Evolutionary conservation across 2,113 vertebrate species (phyloP).

Genomic region (Petroica traversi): DNA sequence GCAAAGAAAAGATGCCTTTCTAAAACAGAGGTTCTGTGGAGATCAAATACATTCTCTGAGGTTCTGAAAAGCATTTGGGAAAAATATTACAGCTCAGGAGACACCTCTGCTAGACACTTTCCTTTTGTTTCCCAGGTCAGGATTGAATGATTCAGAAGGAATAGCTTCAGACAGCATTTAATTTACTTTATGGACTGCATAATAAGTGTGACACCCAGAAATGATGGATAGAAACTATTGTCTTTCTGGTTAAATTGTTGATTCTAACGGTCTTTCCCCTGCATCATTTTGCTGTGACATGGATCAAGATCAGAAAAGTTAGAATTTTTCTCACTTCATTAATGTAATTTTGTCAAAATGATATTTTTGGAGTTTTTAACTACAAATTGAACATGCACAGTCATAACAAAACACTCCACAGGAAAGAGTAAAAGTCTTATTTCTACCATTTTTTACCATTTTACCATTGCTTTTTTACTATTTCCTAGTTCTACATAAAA

Average conservation of each 20-base stretch:
- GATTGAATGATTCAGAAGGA: neutral
- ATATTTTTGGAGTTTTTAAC: neutral
- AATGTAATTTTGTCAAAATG: neutral
- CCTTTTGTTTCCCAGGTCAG: neutral
- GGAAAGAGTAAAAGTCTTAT: neutral
- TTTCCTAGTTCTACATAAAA: neutral
- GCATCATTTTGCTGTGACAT: neutral
- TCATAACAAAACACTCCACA: neutral
- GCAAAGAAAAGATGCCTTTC: neutral
- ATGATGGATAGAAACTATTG: neutral
- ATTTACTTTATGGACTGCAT: neutral
- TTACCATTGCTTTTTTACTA: neutral
- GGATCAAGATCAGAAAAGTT: neutral
- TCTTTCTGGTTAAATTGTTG: neutral
- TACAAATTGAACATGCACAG: neutral
- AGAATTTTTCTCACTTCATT: neutral
- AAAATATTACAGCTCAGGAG: neutral
- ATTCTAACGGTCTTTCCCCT: neutral
- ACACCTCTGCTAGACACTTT: neutral
- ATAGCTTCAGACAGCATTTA: neutral
- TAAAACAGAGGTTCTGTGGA: neutral
- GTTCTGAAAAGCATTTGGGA: neutral
- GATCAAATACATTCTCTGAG: neutral
- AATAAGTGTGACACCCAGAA: neutral
- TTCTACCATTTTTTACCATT: neutral